Evolutionary conservation across 2,888 invertebrate species (phyloP).

Genomic region (Morpho helenor): DNA sequence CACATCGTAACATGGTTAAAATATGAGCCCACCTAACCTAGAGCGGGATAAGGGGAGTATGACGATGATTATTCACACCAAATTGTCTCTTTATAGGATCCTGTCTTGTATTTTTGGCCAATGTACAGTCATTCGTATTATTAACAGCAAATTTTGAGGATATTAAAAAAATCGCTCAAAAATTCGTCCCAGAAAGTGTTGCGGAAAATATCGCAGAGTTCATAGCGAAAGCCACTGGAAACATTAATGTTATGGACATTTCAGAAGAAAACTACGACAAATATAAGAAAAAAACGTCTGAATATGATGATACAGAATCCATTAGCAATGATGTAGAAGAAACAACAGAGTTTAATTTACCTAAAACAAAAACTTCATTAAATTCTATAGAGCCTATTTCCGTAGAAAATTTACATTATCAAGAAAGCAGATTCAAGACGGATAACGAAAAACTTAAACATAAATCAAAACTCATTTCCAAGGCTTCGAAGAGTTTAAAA

Average conservation of each 20-base stretch:
- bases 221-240: conserved; percentile 30
- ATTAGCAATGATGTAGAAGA: background rate
- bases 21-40: too few species aligned
- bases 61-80: too few species aligned
- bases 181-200: conserved; percentile 45
- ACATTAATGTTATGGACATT: conserved; percentile 4
- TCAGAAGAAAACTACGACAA: conserved; percentile 35
- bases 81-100: conserved; percentile 38
- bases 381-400: background rate
- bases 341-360: background rate
- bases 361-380: background rate
- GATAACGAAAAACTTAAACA: background rate
- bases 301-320: background rate
- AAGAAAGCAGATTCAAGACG: too few species aligned
- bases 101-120: conserved; percentile 33
- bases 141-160: conserved; percentile 56
- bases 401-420: too few species aligned
- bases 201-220: conserved; percentile 43
- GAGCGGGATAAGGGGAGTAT: too few species aligned
- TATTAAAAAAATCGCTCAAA: conserved; percentile 45
- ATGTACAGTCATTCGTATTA: conserved; percentile 39
- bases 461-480: background rate
- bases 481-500: background rate
- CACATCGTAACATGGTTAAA: too few species aligned
- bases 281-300: conserved; percentile 6